Conservation (phyloP, 2,797 vertebrate genomes). For the Pogonophryne albipinna region DNA sequence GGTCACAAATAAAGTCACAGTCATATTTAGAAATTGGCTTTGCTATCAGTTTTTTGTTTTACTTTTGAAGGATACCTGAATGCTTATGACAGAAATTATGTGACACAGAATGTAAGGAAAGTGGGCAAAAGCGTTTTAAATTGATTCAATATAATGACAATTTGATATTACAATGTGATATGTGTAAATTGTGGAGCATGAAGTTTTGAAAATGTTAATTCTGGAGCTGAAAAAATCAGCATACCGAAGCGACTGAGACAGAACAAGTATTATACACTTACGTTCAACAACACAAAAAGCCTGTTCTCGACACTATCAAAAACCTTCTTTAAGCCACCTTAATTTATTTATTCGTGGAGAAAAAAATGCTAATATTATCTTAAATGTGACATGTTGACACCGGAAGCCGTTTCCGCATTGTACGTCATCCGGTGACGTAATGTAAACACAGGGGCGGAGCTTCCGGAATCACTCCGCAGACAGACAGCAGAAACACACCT, state of each 20-base stretch:
- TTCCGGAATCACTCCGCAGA: not conserved
- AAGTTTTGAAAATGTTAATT: no score
- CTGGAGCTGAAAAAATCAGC: no score
- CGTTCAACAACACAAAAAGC: not conserved
- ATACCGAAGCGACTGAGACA: no score
- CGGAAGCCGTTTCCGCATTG: slow-evolving; percentile 22
- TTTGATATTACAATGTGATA: no score
- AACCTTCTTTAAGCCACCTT: accelerated
- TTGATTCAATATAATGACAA: no score
- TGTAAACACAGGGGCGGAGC: slow-evolving; percentile 70
- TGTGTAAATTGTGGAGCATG: no score
- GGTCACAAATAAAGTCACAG: not conserved
- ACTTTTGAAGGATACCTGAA: not conserved
- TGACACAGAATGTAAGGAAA: not conserved
- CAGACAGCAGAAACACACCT: not conserved
- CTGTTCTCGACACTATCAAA: not conserved
- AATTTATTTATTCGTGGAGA: not conserved
- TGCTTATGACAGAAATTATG: not conserved
- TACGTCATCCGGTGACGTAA: slow-evolving; percentile 36
- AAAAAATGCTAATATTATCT: not conserved
- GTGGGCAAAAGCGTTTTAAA: no score
- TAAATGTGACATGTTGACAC: not conserved
- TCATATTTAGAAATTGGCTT: not conserved
- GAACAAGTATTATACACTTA: not conserved
- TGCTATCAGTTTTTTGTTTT: no score